Evolutionary conservation across 2,888 invertebrate species (phyloP).

Genomic region (Pomacea canaliculata): DNA sequence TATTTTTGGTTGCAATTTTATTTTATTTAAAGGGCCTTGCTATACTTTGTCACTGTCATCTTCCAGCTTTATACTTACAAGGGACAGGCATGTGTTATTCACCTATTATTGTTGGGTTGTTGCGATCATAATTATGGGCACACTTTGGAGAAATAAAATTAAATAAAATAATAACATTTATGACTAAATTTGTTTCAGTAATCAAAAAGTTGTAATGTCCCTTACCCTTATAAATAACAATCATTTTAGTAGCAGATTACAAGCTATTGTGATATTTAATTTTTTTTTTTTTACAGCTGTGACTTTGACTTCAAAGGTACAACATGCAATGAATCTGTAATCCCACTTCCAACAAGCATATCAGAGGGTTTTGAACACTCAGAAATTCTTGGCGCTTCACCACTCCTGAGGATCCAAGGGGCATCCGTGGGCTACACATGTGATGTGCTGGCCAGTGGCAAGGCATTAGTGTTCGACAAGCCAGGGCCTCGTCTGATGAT

Average conservation of each 20-base stretch:
- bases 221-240: neutral
- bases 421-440: constrained; percentile 65
- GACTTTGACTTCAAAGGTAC: constrained; percentile 68
- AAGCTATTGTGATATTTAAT: neutral
- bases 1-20: too few species aligned
- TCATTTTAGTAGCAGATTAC: neutral
- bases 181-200: too few species aligned
- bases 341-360: constrained; percentile 45
- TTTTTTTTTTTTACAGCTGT: constrained; percentile 56
- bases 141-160: too few species aligned
- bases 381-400: constrained; percentile 38
- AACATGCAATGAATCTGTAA: constrained; percentile 56
- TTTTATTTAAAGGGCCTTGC: too few species aligned
- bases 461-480: constrained; percentile 66
- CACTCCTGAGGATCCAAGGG: constrained; percentile 52
- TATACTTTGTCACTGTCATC: too few species aligned
- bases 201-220: neutral
- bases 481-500: constrained; percentile 57
- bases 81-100: too few species aligned
- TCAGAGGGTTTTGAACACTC: constrained; percentile 56
- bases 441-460: constrained; percentile 66
- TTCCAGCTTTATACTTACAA: too few species aligned
- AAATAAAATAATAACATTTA: too few species aligned
- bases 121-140: too few species aligned
- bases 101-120: too few species aligned